Evolutionary conservation across 2,888 invertebrate species (phyloP).

Genomic region (Drosophila mayaguana): DNA sequence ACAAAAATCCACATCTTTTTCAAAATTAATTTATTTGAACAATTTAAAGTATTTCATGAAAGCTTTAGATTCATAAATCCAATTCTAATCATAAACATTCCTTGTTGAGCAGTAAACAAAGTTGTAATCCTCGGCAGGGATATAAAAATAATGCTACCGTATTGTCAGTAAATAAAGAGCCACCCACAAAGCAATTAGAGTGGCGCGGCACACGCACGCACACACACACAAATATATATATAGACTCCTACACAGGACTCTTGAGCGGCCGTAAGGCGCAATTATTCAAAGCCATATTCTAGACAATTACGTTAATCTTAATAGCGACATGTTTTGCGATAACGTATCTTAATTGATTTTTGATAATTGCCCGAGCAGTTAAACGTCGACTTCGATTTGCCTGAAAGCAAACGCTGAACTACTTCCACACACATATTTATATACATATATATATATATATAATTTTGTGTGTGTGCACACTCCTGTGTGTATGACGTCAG

Average conservation of each 20-base stretch:
- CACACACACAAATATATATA: neutral
- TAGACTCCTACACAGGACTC: constrained; percentile 8
- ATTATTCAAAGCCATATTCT: constrained; percentile 57
- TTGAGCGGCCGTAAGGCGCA: constrained; percentile 17
- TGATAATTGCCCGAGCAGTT: constrained; percentile 64
- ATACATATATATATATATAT: neutral
- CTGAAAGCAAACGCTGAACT: constrained; percentile 34
- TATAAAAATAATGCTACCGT: constrained; percentile 7
- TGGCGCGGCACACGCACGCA: neutral
- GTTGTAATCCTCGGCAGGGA: constrained; percentile 16
- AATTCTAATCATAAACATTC: neutral
- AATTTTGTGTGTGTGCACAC: no score
- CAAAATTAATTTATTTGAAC: neutral
- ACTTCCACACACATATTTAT: constrained; percentile 19
- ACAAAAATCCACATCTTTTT: neutral
- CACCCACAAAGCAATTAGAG: constrained; percentile 18
- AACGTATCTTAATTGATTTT: constrained; percentile 77
- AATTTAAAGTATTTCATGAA: neutral
- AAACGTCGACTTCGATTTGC: constrained; percentile 43
- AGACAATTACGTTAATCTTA: constrained; percentile 70
- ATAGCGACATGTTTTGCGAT: constrained; percentile 66
- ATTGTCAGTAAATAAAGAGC: constrained; percentile 1
- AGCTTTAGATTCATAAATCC: constrained; percentile 10
- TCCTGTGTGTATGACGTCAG: constrained; percentile 63
- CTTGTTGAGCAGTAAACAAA: constrained; percentile 1